phyloP scores from a whole-genome alignment of 2,113 vertebrate species.

The Rhegmatorhina hoffmannsi region DNA sequence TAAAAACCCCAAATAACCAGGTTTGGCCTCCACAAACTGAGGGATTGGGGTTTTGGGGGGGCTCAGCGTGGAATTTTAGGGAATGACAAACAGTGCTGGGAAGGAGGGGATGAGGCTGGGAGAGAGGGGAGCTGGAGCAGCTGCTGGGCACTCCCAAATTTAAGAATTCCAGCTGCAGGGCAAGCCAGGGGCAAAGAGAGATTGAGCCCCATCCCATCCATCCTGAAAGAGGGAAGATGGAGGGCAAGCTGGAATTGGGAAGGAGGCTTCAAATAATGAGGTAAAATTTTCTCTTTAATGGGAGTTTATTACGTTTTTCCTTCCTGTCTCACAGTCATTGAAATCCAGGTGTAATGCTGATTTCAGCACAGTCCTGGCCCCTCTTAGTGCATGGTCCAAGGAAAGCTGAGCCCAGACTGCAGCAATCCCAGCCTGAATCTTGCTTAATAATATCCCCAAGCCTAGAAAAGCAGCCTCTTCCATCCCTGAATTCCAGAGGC shows the following conservation, averaged over 20 bases:
- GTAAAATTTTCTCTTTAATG: neutral
- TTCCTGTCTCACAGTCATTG: neutral
- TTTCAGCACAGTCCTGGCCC: neutral
- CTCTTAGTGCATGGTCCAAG: accelerated
- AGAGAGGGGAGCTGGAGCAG: neutral
- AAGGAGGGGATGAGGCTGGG: neutral
- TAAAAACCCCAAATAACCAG: slow-evolving; percentile 80
- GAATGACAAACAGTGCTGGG: neutral
- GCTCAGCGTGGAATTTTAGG: neutral
- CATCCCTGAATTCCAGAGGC: neutral
- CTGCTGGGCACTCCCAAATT: accelerated
- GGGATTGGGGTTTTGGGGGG: neutral
- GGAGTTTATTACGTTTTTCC: neutral
- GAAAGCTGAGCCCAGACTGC: neutral
- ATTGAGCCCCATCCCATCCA: neutral
- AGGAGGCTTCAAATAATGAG: neutral
- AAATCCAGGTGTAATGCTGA: neutral
- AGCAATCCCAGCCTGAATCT: neutral
- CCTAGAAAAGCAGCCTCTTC: neutral
- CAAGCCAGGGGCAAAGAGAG: neutral
- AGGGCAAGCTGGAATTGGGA: neutral
- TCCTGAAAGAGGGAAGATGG: neutral
- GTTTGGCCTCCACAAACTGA: accelerated
- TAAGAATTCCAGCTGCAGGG: neutral
- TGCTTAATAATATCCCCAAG: neutral